Conservation (phyloP, 2,113 vertebrate species). For the Pollachius pollachius region DNA sequence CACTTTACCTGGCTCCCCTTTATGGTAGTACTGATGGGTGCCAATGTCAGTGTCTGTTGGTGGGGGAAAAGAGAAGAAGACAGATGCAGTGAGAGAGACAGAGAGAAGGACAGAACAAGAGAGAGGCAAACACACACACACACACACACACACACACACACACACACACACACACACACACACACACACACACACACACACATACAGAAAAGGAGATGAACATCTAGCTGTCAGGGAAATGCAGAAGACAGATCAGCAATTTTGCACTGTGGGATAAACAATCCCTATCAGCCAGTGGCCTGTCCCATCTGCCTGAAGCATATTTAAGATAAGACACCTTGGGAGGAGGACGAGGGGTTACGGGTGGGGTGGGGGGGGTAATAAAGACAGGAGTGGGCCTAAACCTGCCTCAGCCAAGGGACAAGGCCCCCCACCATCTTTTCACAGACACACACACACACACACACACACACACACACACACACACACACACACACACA, state of each 20-base stretch:
- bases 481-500: slow-evolving; percentile 6
- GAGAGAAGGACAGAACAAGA: slow-evolving; percentile 10
- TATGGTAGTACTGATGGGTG: slow-evolving; percentile 88
- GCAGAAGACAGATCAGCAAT: slow-evolving; percentile 72
- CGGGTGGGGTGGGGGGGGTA: slow-evolving; percentile 45
- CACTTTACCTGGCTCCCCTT: slow-evolving; percentile 91
- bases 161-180: no score
- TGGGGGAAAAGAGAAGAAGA: slow-evolving; percentile 35
- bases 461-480: slow-evolving; percentile 4
- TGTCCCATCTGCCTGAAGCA: slow-evolving; percentile 68
- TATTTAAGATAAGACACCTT: slow-evolving; percentile 63
- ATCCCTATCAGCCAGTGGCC: slow-evolving; percentile 70
- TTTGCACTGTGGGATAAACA: slow-evolving; percentile 70
- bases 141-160: no score
- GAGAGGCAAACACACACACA: no score
- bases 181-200: no score
- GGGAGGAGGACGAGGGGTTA: slow-evolving; percentile 20
- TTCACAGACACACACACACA: slow-evolving; percentile 6
- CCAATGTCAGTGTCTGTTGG: slow-evolving; percentile 90
- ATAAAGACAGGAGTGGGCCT: slow-evolving; percentile 63
- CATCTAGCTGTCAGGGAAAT: slow-evolving; percentile 67
- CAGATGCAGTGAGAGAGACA: slow-evolving; percentile 39
- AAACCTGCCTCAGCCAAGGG: slow-evolving; percentile 45
- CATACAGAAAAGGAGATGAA: slow-evolving; percentile 46
- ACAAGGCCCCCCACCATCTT: slow-evolving; percentile 34